Conservation (phyloP, 2,113 vertebrate species). For the Camarhynchus parvulus region DNA sequence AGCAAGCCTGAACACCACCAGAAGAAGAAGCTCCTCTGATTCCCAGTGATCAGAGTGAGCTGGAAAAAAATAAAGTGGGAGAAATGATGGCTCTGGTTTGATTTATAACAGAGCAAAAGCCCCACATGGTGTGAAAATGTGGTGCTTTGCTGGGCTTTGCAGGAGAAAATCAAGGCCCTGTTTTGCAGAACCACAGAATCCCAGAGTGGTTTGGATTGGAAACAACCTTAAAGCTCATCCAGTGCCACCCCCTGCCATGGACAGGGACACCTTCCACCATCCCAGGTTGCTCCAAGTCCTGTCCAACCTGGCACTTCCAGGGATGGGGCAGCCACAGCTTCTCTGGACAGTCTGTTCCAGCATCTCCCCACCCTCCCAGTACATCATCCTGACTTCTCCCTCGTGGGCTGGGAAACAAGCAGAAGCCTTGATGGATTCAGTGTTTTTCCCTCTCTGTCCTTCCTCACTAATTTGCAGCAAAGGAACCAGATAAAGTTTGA, state of each 20-base stretch:
- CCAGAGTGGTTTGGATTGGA: not conserved
- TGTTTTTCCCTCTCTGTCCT: not conserved
- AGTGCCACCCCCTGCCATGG: not conserved
- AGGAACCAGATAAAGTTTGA: constrained; percentile 47
- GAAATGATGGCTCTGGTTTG: not conserved
- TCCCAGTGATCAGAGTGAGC: not conserved
- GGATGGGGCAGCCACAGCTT: not conserved
- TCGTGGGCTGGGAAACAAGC: not conserved
- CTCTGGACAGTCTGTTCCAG: not conserved
- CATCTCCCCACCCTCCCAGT: not conserved
- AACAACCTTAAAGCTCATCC: not conserved
- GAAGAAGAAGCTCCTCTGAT: not conserved
- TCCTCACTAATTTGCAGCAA: not conserved
- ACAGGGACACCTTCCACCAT: not conserved
- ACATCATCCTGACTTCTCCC: not conserved
- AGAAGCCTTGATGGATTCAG: not conserved
- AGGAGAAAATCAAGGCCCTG: not conserved
- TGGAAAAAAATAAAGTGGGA: not conserved
- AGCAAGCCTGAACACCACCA: not conserved
- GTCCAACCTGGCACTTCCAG: not conserved
- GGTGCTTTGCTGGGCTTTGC: not conserved
- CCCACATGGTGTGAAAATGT: not conserved
- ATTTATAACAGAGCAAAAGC: not conserved
- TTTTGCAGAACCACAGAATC: not conserved
- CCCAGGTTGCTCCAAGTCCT: not conserved